These are phyloP conservation scores for Hoplodrina blanda DNA, from an alignment of 2,888 invertebrate species.

Conservation along the genomic window DNA sequence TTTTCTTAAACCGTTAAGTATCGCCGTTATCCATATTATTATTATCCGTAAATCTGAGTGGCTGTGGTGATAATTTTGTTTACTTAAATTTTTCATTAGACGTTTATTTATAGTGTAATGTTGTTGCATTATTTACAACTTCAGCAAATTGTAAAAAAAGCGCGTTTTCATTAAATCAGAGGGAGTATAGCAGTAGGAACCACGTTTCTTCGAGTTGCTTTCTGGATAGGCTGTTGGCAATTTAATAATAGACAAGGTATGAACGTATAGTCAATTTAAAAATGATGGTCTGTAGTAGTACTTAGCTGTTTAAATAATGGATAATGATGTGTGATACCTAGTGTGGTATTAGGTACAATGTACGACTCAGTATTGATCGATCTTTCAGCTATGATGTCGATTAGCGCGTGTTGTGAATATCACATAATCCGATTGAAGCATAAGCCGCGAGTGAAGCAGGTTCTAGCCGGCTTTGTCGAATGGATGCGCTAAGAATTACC, in stretches of 20 bases:
- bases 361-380: conserved; percentile 53
- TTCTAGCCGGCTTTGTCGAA: conserved; percentile 24
- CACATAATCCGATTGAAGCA: conserved; percentile 71
- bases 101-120: neutral
- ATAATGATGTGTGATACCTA: neutral
- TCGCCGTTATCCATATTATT: conserved; percentile 50
- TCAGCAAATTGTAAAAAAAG: too few species aligned
- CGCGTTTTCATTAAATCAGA: too few species aligned
- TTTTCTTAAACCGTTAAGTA: conserved; percentile 60
- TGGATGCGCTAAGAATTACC: conserved; percentile 40
- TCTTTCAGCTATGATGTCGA: conserved; percentile 59
- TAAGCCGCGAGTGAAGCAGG: conserved; percentile 53
- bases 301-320: neutral
- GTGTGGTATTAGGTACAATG: conserved; percentile 15
- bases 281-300: too few species aligned
- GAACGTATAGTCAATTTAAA: neutral
- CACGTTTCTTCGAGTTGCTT: too few species aligned
- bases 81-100: neutral
- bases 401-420: conserved; percentile 63
- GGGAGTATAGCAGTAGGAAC: too few species aligned
- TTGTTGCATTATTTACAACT: neutral
- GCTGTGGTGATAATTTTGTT: conserved; percentile 25
- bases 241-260: too few species aligned
- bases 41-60: conserved; percentile 38
- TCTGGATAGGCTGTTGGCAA: too few species aligned